A percentile compares a stretch with the other conserved stretches of the same genome.
Evolutionary conservation across 2,888 invertebrate genomes (phyloP).

Genomic region (Helicoverpa assulta): DNA sequence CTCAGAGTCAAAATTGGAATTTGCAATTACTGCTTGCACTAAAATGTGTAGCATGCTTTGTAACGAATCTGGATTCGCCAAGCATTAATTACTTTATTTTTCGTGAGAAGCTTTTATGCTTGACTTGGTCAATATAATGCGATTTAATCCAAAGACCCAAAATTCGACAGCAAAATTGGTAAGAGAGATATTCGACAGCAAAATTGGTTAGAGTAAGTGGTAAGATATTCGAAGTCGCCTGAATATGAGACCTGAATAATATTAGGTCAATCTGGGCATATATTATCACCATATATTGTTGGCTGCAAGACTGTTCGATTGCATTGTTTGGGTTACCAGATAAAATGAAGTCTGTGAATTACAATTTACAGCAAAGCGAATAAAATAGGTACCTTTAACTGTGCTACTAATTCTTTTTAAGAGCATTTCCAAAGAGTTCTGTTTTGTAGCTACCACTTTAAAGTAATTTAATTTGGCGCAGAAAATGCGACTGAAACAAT

Average conservation of each 20-base stretch:
- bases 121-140: conserved; percentile 21
- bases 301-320: neutral
- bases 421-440: neutral
- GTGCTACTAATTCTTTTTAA: neutral
- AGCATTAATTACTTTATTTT: conserved; percentile 15
- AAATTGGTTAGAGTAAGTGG: conserved; percentile 8
- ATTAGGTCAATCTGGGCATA: no score
- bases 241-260: neutral
- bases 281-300: neutral
- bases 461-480: neutral
- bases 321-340: no score
- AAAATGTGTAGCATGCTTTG: neutral
- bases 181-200: conserved; percentile 3
- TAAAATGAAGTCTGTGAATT: no score
- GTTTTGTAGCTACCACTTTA: neutral
- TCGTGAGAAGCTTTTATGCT: conserved; percentile 16
- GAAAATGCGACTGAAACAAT: neutral
- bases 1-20: neutral
- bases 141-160: conserved; percentile 21
- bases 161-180: conserved; percentile 3
- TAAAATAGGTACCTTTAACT: no score
- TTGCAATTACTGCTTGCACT: neutral
- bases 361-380: no score
- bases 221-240: conserved; percentile 1
- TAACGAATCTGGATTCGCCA: conserved; percentile 9